Conservation (phyloP, 2,797 vertebrate genomes). For the Darevskia mixta region DNA sequence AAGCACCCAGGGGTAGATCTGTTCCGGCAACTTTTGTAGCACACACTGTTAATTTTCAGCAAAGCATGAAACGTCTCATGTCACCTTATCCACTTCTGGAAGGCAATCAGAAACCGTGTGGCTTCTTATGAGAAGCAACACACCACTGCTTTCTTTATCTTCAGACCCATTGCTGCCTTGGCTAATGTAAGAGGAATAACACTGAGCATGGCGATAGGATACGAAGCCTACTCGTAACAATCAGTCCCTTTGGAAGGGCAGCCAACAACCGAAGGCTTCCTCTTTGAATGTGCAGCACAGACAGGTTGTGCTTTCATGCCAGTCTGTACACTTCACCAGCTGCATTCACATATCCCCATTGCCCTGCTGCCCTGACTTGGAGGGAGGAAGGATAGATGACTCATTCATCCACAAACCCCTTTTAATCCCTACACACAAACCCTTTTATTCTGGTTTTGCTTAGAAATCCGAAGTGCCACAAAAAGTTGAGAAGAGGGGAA, state of each 20-base stretch:
- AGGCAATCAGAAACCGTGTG: neutral
- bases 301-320: neutral
- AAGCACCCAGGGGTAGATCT: neutral
- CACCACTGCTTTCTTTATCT: neutral
- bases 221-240: neutral
- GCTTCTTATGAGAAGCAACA: neutral
- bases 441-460: slow-evolving; percentile 11
- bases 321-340: neutral
- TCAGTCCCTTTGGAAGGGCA: neutral
- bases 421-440: neutral
- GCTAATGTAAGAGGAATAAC: neutral
- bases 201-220: neutral
- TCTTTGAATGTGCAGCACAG: neutral
- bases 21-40: neutral
- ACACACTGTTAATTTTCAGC: neutral
- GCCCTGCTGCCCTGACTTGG: neutral
- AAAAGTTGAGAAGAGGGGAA: neutral
- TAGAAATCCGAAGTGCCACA: neutral
- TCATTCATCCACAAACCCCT: neutral
- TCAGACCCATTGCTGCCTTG: neutral
- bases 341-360: neutral
- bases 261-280: neutral
- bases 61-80: neutral
- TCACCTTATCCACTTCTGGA: neutral
- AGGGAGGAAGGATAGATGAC: neutral